Base-by-base conservation (phyloP, 2,797 vertebrate species). In the Crax fasciolata region DNA sequence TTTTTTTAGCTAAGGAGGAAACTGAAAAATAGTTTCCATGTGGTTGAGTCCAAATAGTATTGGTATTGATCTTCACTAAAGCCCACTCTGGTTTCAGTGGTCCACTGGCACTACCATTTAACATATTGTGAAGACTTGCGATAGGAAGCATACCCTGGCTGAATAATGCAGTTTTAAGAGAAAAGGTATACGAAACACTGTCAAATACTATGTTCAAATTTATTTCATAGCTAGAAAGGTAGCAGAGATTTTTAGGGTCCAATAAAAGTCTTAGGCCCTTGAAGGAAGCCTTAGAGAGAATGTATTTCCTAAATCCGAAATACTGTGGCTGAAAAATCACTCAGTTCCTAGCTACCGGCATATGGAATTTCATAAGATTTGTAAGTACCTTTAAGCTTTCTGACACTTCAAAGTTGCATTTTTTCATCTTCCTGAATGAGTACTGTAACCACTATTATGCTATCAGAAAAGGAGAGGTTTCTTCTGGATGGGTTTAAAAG, bases 1-100 rank as follows among this genome's bases (percentile, higher is more conserved):
- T 89, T 91, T 94, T 94, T 91, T 78, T 72, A 90, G 54, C 72
- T 51, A 59, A 59, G 80, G 84, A 93, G 35, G 20, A 88, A 66
- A 39, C 75, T 68, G 84, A 75, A 95, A 95, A 95, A 80, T 87
- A 51, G 84, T 89, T n/a, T 9, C 2, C 70, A 32, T 62, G 49
- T 85, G 63, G 13, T 49, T 75, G 38, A 25, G 94, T 67, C 44
- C 54, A 82, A 77, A 80, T 13, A 75, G 10, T 55, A 5, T 51
- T 59, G 61, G 59, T 28, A 74, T 62, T 21, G 76, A 93, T 63
- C 75, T 90, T 93, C 94, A 62, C 58, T 57, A 65, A 52, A 89
- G 76, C 66, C 23, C 11, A 9, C 6, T 20, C 28, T 90, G 55
- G 10, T 86, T 91, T 87, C 74, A 84, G 63, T 61, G n/a, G 44